phyloP scores from a whole-genome alignment of 2,888 invertebrate genomes.

The Meliscaeva auricollis region DNA sequence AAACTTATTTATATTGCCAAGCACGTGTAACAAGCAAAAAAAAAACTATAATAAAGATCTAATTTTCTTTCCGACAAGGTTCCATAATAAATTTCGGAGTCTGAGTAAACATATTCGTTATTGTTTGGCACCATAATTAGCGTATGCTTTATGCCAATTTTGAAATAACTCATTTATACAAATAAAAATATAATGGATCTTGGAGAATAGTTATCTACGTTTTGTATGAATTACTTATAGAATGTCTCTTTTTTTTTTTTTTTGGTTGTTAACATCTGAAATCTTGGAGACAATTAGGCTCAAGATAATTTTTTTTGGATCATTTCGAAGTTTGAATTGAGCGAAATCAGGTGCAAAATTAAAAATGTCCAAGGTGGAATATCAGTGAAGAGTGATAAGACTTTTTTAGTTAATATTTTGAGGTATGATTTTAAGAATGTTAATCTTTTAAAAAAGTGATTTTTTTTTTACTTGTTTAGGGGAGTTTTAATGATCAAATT shows the following conservation, averaged over 20 bases:
- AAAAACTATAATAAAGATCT: constrained; percentile 10
- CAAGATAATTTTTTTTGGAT: not conserved
- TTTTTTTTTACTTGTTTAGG: not conserved
- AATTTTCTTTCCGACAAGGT: constrained; percentile 23
- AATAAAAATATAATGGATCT: not conserved
- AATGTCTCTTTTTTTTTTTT: not conserved
- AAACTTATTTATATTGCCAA: constrained; percentile 12
- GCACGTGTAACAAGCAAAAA: constrained; percentile 2
- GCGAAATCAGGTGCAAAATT: not conserved
- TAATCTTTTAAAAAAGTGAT: not conserved
- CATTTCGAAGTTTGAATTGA: not conserved
- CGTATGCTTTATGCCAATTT: constrained; percentile 13
- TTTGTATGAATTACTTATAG: not conserved
- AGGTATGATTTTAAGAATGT: not conserved
- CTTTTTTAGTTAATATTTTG: not conserved
- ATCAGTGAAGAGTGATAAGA: constrained; percentile 11
- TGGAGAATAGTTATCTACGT: not conserved
- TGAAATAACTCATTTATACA: constrained; percentile 3
- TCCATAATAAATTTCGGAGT: not conserved
- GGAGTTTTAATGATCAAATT: too few species aligned
- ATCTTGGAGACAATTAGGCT: not conserved
- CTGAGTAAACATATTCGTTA: not conserved
- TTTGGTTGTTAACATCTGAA: not conserved
- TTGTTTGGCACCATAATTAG: constrained; percentile 34
- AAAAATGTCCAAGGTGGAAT: not conserved